Percentiles rank a stretch among this genome's conserved stretches.
Evolutionary conservation across 2,888 invertebrate species (phyloP).

Genomic region (Cerastis leucographa): DNA sequence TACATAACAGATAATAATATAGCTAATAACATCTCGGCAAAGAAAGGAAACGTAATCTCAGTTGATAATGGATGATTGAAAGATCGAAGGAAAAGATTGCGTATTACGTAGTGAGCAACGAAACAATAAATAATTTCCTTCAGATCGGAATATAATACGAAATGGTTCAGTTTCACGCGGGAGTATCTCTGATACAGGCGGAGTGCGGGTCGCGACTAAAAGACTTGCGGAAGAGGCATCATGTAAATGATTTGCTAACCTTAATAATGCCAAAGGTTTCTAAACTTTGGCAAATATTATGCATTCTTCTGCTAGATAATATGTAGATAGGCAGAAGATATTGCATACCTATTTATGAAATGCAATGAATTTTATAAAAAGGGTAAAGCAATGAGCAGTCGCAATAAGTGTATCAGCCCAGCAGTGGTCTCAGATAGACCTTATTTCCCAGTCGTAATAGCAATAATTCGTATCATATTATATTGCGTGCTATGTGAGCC

Average conservation of each 20-base stretch:
- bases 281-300: background rate
- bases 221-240: too few species aligned
- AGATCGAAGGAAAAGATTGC: constrained; percentile 57
- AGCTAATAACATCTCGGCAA: constrained; percentile 54
- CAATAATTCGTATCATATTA: background rate
- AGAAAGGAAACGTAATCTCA: constrained; percentile 66
- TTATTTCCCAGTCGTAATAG: background rate
- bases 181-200: background rate
- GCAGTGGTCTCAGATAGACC: background rate
- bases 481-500: too few species aligned
- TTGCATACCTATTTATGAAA: background rate
- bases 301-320: background rate
- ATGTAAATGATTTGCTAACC: background rate
- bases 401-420: background rate
- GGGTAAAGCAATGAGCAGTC: background rate
- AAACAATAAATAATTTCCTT: constrained; percentile 64
- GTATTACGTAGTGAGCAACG: constrained; percentile 49
- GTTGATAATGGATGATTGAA: constrained; percentile 67
- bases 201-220: background rate
- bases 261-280: background rate
- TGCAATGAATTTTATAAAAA: background rate
- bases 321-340: background rate
- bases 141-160: constrained; percentile 31
- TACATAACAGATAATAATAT: constrained; percentile 43
- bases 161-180: constrained; percentile 18